Evolutionary conservation across 1,140 invertebrate species (phyloP).

Genomic region (Lepidurus packardi): DNA sequence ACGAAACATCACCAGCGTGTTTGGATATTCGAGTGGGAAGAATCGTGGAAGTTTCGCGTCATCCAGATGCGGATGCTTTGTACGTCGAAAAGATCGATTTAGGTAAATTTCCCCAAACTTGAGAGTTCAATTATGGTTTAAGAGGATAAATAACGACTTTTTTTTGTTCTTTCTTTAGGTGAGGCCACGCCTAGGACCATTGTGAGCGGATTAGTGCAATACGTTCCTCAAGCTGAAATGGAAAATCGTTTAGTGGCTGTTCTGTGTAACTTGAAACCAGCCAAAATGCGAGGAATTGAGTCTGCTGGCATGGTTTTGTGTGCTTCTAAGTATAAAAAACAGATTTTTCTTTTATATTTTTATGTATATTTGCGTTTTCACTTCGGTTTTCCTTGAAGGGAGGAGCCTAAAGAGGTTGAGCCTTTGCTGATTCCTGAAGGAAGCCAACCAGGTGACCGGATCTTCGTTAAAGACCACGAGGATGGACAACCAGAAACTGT

Average conservation of each 20-base stretch:
- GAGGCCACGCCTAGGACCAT: conserved; percentile 60
- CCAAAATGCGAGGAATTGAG: conserved; percentile 83
- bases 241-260: conserved; percentile 77
- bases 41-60: conserved; percentile 80
- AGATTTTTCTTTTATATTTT: conserved; percentile 40
- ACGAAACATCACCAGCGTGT: conserved; percentile 62
- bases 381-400: conserved; percentile 39
- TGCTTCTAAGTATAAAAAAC: conserved; percentile 61
- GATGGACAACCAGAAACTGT: conserved; percentile 69
- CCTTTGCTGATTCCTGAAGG: conserved; percentile 67
- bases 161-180: conserved; percentile 45
- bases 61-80: conserved; percentile 90
- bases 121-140: background rate
- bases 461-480: conserved; percentile 76
- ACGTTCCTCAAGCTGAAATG: conserved; percentile 81
- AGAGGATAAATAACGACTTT: background rate
- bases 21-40: conserved; percentile 89
- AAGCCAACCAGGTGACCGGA: conserved; percentile 69
- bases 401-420: conserved; percentile 65
- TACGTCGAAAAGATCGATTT: conserved; percentile 91
- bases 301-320: conserved; percentile 88
- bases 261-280: conserved; percentile 87
- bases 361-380: background rate
- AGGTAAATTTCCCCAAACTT: conserved; percentile 44
- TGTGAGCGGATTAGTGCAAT: conserved; percentile 84